Evolutionary conservation across 1,140 invertebrate genomes (phyloP).

Genomic region (Drosophila melanogaster): DNA sequence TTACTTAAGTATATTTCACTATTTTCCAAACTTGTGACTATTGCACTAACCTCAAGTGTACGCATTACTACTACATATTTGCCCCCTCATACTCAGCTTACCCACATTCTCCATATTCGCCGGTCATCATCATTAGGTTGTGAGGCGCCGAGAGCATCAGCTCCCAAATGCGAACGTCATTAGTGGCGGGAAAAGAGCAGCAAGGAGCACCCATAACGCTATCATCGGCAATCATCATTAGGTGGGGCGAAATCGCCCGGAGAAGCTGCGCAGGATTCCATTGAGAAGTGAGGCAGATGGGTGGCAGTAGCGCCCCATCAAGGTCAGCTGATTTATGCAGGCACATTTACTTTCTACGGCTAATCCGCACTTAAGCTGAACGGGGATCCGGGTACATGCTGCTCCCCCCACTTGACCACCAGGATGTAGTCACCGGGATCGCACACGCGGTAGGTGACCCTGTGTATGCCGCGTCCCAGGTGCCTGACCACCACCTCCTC

Average conservation of each 20-base stretch:
- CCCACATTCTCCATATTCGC: constrained; percentile 7
- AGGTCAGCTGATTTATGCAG: constrained; percentile 20
- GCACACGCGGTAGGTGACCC: constrained; percentile 89
- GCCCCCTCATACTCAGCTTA: neutral
- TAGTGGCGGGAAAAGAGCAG: constrained; percentile 50
- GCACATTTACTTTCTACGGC: neutral
- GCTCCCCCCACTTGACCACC: constrained; percentile 95
- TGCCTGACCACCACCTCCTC: constrained; percentile 95
- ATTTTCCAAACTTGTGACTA: too few species aligned
- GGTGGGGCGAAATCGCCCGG: constrained; percentile 53
- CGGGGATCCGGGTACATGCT: constrained; percentile 95
- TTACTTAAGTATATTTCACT: neutral
- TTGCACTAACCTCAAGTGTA: neutral
- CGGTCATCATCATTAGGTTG: constrained; percentile 82
- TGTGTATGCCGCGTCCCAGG: constrained; percentile 91
- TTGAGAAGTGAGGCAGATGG: neutral
- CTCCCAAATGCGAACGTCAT: constrained; percentile 72
- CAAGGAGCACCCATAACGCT: constrained; percentile 48
- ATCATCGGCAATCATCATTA: constrained; percentile 75
- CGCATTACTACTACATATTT: neutral
- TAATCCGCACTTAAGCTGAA: constrained; percentile 89
- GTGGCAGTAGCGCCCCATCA: neutral
- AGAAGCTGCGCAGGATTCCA: constrained; percentile 1
- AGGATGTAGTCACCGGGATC: constrained; percentile 94
- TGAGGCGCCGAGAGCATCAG: constrained; percentile 16